Conservation (phyloP, 2,888 invertebrate species). For the Sepioteuthis lessoniana region DNA sequence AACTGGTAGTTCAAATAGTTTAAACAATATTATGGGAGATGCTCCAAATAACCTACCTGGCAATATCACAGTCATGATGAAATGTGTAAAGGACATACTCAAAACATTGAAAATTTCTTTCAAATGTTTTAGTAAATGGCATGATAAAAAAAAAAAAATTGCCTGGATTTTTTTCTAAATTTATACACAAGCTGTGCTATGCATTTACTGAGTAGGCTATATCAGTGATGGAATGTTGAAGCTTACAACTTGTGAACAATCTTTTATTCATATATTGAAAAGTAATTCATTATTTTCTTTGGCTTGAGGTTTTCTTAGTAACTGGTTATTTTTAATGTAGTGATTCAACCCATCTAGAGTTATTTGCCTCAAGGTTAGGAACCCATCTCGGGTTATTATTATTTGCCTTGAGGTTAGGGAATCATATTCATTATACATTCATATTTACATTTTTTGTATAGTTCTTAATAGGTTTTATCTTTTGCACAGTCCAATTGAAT, state of each 20-base stretch:
- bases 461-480: too few relatives aligned
- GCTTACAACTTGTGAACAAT: not conserved
- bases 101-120: not conserved
- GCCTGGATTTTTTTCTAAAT: not conserved
- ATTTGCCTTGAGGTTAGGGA: too few relatives aligned
- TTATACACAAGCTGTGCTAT: not conserved
- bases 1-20: not conserved
- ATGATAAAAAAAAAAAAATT: too few relatives aligned
- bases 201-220: not conserved
- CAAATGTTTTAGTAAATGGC: not conserved
- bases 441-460: too few relatives aligned
- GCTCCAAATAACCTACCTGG: not conserved
- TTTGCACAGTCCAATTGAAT: too few relatives aligned
- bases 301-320: too few relatives aligned
- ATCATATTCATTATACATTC: too few relatives aligned
- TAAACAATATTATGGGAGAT: not conserved
- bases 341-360: too few relatives aligned
- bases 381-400: too few relatives aligned
- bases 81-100: not conserved
- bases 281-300: too few relatives aligned
- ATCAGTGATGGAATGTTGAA: not conserved
- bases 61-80: not conserved
- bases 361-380: too few relatives aligned
- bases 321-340: not conserved
- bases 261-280: not conserved